Conservation (phyloP, 2,113 vertebrate species). For the Rhineura floridana region DNA sequence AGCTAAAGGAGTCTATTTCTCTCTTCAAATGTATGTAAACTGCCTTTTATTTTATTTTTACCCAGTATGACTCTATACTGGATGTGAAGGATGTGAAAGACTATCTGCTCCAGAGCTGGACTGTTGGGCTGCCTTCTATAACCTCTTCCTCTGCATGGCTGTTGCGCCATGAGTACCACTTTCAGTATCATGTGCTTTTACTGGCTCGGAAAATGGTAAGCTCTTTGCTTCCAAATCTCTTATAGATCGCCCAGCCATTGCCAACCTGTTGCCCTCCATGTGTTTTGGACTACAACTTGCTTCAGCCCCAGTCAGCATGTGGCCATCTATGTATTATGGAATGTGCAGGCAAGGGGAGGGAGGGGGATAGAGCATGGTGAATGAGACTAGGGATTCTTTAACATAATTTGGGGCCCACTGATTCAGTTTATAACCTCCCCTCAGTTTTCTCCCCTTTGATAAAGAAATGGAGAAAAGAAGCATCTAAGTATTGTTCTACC, state of each 20-base stretch:
- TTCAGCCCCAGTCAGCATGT: no score
- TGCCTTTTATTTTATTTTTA: conserved; percentile 35
- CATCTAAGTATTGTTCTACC: neutral
- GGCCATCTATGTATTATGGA: neutral
- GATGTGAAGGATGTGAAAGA: conserved; percentile 72
- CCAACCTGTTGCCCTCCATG: no score
- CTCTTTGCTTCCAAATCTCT: neutral
- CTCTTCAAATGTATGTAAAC: neutral
- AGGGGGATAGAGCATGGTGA: neutral
- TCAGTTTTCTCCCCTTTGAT: neutral
- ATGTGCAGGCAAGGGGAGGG: neutral
- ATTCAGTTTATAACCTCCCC: no score
- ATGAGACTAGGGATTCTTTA: neutral
- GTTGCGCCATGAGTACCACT: conserved; percentile 89
- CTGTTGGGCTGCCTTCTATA: conserved; percentile 72
- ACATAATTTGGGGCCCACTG: neutral
- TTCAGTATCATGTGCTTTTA: conserved; percentile 85
- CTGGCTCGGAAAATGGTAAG: conserved; percentile 84
- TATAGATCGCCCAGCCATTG: neutral
- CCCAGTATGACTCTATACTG: conserved; percentile 75
- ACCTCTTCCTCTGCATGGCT: conserved; percentile 84
- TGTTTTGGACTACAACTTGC: no score
- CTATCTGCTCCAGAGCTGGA: conserved; percentile 83
- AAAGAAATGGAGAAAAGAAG: neutral
- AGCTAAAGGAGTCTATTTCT: neutral